A percentile compares a stretch with the other conserved stretches of the same genome.
These are phyloP conservation scores for Hoplostethus atlanticus DNA, from an alignment of 2,797 vertebrate species.

Conservation along the genomic window DNA sequence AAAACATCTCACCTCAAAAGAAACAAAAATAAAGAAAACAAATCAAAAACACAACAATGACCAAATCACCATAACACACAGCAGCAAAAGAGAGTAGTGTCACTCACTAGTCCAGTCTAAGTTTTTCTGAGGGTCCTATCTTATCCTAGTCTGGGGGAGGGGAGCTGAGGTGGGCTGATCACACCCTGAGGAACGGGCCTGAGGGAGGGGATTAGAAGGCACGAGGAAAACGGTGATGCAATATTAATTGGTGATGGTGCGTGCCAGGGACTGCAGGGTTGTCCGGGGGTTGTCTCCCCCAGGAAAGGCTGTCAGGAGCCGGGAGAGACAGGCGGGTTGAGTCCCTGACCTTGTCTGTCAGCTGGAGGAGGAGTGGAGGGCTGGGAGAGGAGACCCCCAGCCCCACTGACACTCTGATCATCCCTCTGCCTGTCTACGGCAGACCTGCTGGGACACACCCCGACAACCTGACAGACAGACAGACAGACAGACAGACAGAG, in stretches of 20 bases:
- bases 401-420: constrained; percentile 77
- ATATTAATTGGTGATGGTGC: constrained; percentile 85
- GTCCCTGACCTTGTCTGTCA: constrained; percentile 88
- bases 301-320: constrained; percentile 83
- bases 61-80: constrained; percentile 7
- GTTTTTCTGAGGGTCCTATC: background rate
- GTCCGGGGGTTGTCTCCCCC: constrained; percentile 77
- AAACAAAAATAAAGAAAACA: too few species aligned
- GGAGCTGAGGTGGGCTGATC: constrained; percentile 46
- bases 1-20: constrained; percentile 6
- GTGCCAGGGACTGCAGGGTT: constrained; percentile 74
- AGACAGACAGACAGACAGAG: constrained; percentile 39
- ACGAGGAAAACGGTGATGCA: constrained; percentile 79
- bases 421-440: constrained; percentile 76
- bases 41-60: constrained; percentile 11
- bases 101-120: constrained; percentile 9
- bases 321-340: constrained; percentile 76
- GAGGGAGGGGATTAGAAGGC: constrained; percentile 62
- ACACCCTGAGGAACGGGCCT: constrained; percentile 43
- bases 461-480: constrained; percentile 42
- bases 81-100: background rate
- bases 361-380: constrained; percentile 65
- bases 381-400: constrained; percentile 68
- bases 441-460: constrained; percentile 69
- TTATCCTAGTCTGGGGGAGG: constrained; percentile 25